Evolutionary conservation across 2,888 invertebrate species (phyloP), one percentile per base, ranked within the genome.

Genomic region (Nemotelus pantherinus): DNA sequence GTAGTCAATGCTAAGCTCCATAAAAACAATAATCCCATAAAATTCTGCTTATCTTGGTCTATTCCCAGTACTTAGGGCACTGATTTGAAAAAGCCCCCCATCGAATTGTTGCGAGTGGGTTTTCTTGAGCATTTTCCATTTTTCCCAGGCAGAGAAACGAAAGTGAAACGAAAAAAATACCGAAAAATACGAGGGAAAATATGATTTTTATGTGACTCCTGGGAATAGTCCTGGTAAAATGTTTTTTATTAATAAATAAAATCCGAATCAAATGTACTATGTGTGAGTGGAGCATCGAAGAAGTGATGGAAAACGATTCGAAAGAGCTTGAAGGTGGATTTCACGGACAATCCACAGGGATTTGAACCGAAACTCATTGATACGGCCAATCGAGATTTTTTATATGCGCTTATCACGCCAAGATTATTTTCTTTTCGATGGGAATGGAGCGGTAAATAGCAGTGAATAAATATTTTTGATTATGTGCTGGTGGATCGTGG

Each of bases 21-120:
- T 82, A 82, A 82, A 81, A 82, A 81, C 82, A 82, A 82, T 82
- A 82, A 82, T 82, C 79, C 81, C 82, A 81, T 82, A 82, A 82
- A 82, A 81, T 82, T 81, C 81, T 82, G 82, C 82, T 82, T 82
- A 82, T 82, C 82, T 82, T 78, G 81, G 80, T 80, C 81, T 77
- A 77, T 77, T 77, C 68, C 67, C 50, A 68, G 68, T 77, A 77
- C 77, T 77, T 77, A 70, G 58, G 70, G 55, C 77, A 70, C 77
- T 77, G 77, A 77, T 77, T 77, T 77, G 70, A 77, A 75, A 75
- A 45, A 25, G 47, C 70, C 76, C 65, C 76, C 65, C 55, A 64
- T 55, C 76, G 72, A 58, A 60, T 72, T 45, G 64, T 25, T 53
- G 48, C 45, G 50, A 53, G 43, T 76, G 53, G 25, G 55, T 76